Percentiles rank a stretch among this genome's conserved stretches.
Evolutionary conservation across 2,113 vertebrate genomes (phyloP).

Genomic region (Tylochromis polylepis): DNA sequence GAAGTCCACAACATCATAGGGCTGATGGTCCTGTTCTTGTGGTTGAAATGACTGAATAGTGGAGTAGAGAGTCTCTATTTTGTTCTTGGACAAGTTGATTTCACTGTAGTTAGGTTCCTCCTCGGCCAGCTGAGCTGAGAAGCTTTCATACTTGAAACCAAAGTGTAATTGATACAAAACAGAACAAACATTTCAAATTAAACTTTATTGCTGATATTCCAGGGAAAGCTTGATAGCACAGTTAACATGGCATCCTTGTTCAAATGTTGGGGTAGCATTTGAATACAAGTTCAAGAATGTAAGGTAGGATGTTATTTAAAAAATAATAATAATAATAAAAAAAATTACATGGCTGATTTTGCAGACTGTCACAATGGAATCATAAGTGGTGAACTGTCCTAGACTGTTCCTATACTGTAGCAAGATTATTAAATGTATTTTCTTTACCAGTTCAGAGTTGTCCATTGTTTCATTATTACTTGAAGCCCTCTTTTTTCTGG

Average conservation of each 20-base stretch:
- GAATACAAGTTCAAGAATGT: no score
- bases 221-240: no score
- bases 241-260: no score
- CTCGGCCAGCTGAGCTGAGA: background rate
- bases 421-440: background rate
- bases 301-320: no score
- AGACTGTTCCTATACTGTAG: background rate
- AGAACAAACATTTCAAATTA: background rate
- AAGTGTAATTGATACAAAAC: background rate
- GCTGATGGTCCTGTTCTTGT: background rate
- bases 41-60: background rate
- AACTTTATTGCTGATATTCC: background rate
- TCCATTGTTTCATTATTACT: background rate
- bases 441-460: background rate
- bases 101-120: background rate
- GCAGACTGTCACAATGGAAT: no score
- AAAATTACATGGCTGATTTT: no score
- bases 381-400: background rate
- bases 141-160: background rate
- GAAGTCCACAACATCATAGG: background rate
- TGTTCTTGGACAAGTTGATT: background rate
- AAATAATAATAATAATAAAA: no score
- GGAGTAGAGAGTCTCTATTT: background rate
- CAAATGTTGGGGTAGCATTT: no score
- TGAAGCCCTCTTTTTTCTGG: background rate